Evolutionary conservation across 35 echinoderm and acorn worm genomes (phyloP), one percentile per base, ranked within the genome.

Genomic region (Eucidaris tribuloides): DNA sequence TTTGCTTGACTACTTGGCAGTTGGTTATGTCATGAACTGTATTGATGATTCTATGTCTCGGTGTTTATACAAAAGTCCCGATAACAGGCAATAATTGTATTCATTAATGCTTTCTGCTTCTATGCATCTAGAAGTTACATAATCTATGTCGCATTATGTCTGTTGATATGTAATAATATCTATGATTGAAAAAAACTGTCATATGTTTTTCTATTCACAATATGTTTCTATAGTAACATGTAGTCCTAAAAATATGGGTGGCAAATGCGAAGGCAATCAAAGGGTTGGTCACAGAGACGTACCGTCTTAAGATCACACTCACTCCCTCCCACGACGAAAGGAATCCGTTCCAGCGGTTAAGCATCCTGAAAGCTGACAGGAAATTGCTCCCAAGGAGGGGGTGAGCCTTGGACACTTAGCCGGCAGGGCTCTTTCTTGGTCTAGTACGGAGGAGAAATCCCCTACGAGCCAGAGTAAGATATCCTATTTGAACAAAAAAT

Each of bases 271-370:
- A 91, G 28, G 96, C 90, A 24, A 99, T 99, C 27, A 99, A 99
- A 52, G 96, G 96, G 36, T 63, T 99, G 13, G 96, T 99, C 41
- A 93, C 90, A 71, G 96, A 99, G 71, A 99, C 96, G 11, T 99
- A n/a, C 96, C 17, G 90, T 93, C 14, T 76, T 99, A 17, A 91
- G 93, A 84, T 83, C 96, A 83, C 87, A 99, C 44, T n/a, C n/a
- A n/a, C n/a, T n/a, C n/a, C n/a, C n/a, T n/a, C n/a, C n/a, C n/a
- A n/a, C n/a, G n/a, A n/a, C n/a, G n/a, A 83, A 93, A 80, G 96
- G 96, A 18, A 99, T 99, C 65, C 91, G 91, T 83, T 99, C 93
- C 96, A 84, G 96, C 83, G 96, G 96, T 63, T 93, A 93, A n/a
- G n/a, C 80, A 93, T 57, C 31, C 83, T 99, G 42, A 90, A 90